Evolutionary conservation across 2,888 invertebrate species (phyloP).

Genomic region (Eilema sororculum): DNA sequence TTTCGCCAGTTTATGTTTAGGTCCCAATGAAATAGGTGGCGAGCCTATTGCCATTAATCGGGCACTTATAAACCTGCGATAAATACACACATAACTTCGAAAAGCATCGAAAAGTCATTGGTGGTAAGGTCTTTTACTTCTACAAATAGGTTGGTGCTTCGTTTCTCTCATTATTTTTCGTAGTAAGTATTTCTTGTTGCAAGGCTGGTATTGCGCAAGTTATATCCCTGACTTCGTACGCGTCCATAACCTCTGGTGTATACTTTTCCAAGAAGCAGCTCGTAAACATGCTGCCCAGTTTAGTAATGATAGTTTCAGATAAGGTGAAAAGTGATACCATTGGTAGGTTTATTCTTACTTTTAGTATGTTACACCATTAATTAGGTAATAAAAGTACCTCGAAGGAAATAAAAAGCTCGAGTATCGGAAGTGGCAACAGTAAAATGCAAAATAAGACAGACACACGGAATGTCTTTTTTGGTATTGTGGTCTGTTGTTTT

Average conservation of each 20-base stretch:
- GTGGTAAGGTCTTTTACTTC: not conserved
- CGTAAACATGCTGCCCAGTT: not conserved
- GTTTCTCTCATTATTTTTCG: not conserved
- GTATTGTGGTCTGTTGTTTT: not conserved
- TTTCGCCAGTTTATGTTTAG: too few relatives aligned
- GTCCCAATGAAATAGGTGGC: too few relatives aligned
- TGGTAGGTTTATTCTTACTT: not conserved
- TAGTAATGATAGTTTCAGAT: not conserved
- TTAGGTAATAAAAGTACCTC: conserved; percentile 83
- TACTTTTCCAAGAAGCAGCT: not conserved
- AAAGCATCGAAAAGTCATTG: too few relatives aligned
- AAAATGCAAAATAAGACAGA: conserved; percentile 67
- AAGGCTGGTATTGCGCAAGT: not conserved
- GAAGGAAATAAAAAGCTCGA: conserved; percentile 77
- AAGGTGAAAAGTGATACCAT: not conserved
- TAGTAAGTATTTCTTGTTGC: not conserved
- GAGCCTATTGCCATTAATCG: too few relatives aligned
- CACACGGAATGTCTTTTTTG: conserved; percentile 28
- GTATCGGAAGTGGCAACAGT: conserved; percentile 59
- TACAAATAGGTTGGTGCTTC: not conserved
- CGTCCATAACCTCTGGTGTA: too few relatives aligned
- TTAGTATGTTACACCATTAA: conserved; percentile 71
- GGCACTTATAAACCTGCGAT: too few relatives aligned
- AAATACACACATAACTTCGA: too few relatives aligned
- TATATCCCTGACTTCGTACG: too few relatives aligned